Evolutionary conservation across 2,888 invertebrate species (phyloP), one percentile per base, ranked within the genome.

Genomic region (Incurvaria masculella): DNA sequence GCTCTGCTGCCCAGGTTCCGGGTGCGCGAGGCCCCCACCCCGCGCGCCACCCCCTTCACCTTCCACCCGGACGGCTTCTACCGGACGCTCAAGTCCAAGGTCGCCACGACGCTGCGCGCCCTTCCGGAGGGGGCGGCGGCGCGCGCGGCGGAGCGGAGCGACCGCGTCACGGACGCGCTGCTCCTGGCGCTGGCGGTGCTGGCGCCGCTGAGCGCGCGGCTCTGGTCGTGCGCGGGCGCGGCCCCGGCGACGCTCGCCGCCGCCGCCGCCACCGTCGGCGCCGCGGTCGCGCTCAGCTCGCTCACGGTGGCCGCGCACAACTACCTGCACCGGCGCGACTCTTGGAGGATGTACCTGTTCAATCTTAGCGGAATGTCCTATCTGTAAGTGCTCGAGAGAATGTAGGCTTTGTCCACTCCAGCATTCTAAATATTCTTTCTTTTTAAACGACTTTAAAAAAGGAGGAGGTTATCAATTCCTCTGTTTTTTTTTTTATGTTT

Each of bases 261-360:
- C 38, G 62, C 61, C 1, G 54, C 55, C 1, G 52, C 69, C 2
- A 66, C 65, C 14, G 16, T 68, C 0, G 11, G 64, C 1, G 66
- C 62, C 46, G 64, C 69, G 11, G 56, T 61, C 1, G 43, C 66
- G 6, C 50, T 76, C 11, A 66, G 68, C 49, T 60, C 63, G 65
- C 67, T 84, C 0, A 64, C 80, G 0, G 79, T 84, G 19, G 80
- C 81, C 38, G 84, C 86, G 0, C 94, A 94, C 63, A 94, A 92
- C 63, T 94, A 87, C 61, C 85, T 91, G 55, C 93, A 94, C 61
- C 81, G 85, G 58, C 80, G 80, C 26, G 88, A 93, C 59, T 90
- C 81, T 61, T 90, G 89, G 82, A 81, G 91, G 48, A 91, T 91
- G 89, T 88, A 87, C 59, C 81, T 89, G 45, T 88, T 89, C 55